A percentile compares a stretch with the other conserved stretches of the same genome.
These are phyloP conservation scores for Terebella lapidaria DNA, from an alignment of 2,888 invertebrate species.

Conservation along the genomic window DNA sequence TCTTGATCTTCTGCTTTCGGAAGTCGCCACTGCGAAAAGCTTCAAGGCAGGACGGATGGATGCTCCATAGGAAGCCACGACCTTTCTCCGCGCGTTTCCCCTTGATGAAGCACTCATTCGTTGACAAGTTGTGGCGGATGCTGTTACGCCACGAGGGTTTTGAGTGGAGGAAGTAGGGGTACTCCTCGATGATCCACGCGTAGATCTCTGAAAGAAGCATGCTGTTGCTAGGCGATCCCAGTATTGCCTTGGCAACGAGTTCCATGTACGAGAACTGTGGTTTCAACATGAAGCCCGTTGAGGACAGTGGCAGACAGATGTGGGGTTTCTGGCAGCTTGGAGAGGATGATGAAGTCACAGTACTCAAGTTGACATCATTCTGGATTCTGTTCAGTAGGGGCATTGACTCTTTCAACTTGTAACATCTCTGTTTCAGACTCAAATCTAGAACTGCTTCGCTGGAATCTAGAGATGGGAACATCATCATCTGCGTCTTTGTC, in stretches of 20 bases:
- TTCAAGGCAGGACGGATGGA: neutral
- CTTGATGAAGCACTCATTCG: neutral
- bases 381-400: no score
- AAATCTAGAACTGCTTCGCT: no score
- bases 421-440: no score
- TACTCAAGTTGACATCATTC: no score
- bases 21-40: neutral
- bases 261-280: neutral
- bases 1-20: neutral
- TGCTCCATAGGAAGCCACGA: no score
- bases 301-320: no score
- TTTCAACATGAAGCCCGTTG: no score
- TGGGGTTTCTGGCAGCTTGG: no score
- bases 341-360: no score
- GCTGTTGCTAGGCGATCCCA: neutral
- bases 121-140: neutral
- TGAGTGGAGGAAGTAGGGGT: neutral
- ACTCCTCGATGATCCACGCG: neutral
- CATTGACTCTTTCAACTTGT: no score
- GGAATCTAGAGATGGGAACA: no score
- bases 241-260: neutral
- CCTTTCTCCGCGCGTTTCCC: neutral
- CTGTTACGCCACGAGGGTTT: neutral
- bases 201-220: neutral
- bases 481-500: no score